These are phyloP conservation scores for Vanessa atalanta DNA, from an alignment of 1,140 invertebrate species.

Conservation along the genomic window DNA sequence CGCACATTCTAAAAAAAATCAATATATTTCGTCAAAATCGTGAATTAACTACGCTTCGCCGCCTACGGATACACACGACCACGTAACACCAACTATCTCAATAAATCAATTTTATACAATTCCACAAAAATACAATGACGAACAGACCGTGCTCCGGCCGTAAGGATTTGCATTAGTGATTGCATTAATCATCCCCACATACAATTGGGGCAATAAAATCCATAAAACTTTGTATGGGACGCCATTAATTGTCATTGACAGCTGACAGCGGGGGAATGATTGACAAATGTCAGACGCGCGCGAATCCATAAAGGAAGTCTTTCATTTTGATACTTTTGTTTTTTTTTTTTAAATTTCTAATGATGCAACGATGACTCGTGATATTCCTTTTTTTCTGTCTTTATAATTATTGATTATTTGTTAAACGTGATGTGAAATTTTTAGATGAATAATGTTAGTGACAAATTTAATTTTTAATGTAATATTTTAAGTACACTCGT, in stretches of 20 bases:
- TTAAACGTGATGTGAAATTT: neutral
- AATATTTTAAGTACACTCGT: too few relatives aligned
- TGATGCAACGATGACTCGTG: constrained; percentile 54
- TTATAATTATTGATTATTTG: neutral
- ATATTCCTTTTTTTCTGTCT: constrained; percentile 2
- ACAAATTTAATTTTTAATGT: too few relatives aligned
- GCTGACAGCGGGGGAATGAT: constrained; percentile 69
- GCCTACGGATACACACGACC: constrained; percentile 36
- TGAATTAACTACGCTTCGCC: constrained; percentile 35
- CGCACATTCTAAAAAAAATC: neutral
- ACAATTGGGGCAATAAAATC: constrained; percentile 70
- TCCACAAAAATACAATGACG: constrained; percentile 60
- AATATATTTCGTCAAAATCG: constrained; percentile 31
- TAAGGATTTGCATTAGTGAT: constrained; percentile 77
- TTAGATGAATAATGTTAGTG: neutral
- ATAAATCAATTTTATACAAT: constrained; percentile 74
- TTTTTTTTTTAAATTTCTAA: constrained; percentile 40
- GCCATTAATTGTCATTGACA: constrained; percentile 78
- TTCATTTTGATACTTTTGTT: constrained; percentile 43
- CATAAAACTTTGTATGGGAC: constrained; percentile 74
- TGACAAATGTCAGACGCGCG: constrained; percentile 75
- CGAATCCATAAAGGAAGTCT: constrained; percentile 56
- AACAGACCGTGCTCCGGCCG: constrained; percentile 56
- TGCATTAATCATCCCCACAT: constrained; percentile 74
- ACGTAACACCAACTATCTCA: constrained; percentile 40